phyloP scores from a whole-genome alignment of 2,113 vertebrate species.

The Muscicapa adusta region DNA sequence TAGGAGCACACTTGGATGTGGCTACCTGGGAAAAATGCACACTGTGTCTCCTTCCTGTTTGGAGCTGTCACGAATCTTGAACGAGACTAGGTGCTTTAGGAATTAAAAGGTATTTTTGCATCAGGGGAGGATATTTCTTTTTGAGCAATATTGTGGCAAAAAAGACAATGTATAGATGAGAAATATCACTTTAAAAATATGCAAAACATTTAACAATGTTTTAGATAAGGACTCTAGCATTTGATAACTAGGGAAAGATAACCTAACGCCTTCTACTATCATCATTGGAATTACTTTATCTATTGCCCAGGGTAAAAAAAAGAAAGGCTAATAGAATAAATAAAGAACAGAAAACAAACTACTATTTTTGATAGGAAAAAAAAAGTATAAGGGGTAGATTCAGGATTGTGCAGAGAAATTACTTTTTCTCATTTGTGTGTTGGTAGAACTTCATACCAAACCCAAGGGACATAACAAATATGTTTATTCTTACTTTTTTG shows the following conservation, averaged over 20 bases:
- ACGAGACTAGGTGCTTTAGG: background rate
- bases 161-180: background rate
- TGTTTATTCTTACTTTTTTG: background rate
- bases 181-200: background rate
- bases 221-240: background rate
- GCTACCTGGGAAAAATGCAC: background rate
- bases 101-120: background rate
- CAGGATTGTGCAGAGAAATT: background rate
- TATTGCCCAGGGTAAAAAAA: background rate
- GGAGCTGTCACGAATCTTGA: background rate
- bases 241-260: background rate
- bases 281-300: background rate
- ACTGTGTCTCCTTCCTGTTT: background rate
- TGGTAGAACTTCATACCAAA: background rate
- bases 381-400: background rate
- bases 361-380: background rate
- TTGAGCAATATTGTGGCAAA: background rate
- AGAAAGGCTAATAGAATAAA: background rate
- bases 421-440: background rate
- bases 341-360: background rate
- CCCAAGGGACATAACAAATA: background rate
- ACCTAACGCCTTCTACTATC: fast-evolving
- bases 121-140: background rate
- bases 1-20: background rate
- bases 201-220: background rate